These are phyloP conservation scores for Phaetusa simplex DNA, from an alignment of 2,113 vertebrate species.

Conservation along the genomic window DNA sequence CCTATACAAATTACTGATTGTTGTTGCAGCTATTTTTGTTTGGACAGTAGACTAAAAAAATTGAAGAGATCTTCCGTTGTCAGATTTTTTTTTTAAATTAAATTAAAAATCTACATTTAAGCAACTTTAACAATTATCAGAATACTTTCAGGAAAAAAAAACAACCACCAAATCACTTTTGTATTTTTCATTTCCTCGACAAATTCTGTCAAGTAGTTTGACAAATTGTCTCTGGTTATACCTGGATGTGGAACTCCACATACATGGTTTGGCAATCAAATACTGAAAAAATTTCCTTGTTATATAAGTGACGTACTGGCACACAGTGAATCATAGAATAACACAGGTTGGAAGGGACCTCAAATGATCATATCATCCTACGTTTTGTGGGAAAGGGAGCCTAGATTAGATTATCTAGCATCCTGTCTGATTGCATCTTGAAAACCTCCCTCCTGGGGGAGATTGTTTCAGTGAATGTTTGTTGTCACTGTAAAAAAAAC, in stretches of 20 bases:
- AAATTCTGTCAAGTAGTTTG: neutral
- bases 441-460: neutral
- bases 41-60: neutral
- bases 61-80: neutral
- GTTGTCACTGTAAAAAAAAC: neutral
- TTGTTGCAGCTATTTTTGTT: neutral
- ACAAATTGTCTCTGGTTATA: neutral
- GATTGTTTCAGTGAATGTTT: neutral
- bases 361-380: neutral
- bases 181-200: neutral
- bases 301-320: neutral
- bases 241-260: neutral
- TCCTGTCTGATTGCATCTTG: neutral
- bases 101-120: neutral
- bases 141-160: neutral
- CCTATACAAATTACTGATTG: neutral
- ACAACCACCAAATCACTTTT: accelerated
- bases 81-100: too few relatives aligned
- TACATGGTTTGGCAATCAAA: neutral
- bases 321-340: neutral
- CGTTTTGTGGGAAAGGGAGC: neutral
- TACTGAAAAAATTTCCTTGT: neutral
- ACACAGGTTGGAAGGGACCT: neutral
- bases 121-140: neutral
- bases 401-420: neutral